phyloP scores from a whole-genome alignment of 2,797 vertebrate species.

The Gobionotothen gibberifrons region DNA sequence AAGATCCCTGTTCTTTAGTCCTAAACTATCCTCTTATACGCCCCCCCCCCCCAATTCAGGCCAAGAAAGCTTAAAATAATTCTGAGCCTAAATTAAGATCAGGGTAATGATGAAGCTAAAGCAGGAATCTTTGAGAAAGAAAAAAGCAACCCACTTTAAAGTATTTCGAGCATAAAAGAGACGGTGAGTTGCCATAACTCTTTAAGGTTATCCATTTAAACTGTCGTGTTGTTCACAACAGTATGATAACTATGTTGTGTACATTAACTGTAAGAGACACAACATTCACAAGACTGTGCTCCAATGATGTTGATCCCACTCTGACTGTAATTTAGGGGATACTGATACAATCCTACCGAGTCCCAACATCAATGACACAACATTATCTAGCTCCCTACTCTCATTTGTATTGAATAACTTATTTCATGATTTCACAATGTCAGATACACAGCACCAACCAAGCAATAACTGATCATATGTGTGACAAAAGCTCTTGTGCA shows the following conservation, averaged over 20 bases:
- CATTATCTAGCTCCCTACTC: neutral
- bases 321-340: neutral
- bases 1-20: neutral
- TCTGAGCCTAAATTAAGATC: slow-evolving; percentile 27
- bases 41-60: slow-evolving; percentile 31
- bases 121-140: neutral
- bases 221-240: neutral
- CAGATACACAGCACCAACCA: neutral
- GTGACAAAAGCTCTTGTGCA: slow-evolving; percentile 9
- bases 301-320: neutral
- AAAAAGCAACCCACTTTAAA: slow-evolving; percentile 14
- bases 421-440: neutral
- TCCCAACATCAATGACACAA: slow-evolving; percentile 15
- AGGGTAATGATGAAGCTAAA: slow-evolving; percentile 19
- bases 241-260: neutral
- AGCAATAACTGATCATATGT: neutral
- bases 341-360: slow-evolving; percentile 8
- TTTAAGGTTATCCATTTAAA: slow-evolving; percentile 15
- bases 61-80: slow-evolving; percentile 47
- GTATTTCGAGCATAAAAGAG: neutral
- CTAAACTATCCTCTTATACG: neutral
- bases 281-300: neutral
- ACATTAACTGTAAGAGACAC: neutral
- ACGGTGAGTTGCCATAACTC: slow-evolving; percentile 8
- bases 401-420: neutral